phyloP scores from a whole-genome alignment of 2,797 vertebrate genomes.

The Threskiornis aethiopicus region DNA sequence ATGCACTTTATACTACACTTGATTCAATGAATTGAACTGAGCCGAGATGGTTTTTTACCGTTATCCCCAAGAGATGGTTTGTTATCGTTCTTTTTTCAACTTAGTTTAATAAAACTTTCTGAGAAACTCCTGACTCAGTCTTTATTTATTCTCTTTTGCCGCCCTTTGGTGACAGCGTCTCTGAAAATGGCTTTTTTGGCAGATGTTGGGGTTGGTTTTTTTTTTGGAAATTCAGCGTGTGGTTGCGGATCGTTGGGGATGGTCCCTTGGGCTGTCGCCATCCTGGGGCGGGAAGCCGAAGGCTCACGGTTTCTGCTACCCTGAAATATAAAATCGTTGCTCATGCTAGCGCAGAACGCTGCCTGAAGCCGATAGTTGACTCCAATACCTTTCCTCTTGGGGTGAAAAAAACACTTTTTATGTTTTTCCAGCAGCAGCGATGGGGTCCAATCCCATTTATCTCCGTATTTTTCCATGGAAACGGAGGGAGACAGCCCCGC shows the following conservation, averaged over 20 bases:
- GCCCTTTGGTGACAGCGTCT: background rate
- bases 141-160: background rate
- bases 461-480: background rate
- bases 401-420: fast-evolving
- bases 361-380: background rate
- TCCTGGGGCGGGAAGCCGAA: background rate
- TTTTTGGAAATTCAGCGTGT: no score
- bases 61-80: background rate
- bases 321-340: background rate
- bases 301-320: background rate
- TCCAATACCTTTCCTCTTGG: background rate
- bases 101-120: background rate
- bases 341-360: no score
- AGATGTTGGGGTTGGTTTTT: fast-evolving
- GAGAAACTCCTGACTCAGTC: background rate
- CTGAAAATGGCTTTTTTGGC: background rate
- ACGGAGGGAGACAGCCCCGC: fast-evolving
- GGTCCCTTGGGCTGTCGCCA: background rate
- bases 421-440: background rate
- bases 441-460: background rate
- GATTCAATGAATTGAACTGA: background rate
- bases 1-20: background rate
- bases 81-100: background rate
- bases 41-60: fast-evolving
- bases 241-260: background rate